Base-by-base conservation (phyloP, 2,113 vertebrate genomes). In the Boleophthalmus pectinirostris region DNA sequence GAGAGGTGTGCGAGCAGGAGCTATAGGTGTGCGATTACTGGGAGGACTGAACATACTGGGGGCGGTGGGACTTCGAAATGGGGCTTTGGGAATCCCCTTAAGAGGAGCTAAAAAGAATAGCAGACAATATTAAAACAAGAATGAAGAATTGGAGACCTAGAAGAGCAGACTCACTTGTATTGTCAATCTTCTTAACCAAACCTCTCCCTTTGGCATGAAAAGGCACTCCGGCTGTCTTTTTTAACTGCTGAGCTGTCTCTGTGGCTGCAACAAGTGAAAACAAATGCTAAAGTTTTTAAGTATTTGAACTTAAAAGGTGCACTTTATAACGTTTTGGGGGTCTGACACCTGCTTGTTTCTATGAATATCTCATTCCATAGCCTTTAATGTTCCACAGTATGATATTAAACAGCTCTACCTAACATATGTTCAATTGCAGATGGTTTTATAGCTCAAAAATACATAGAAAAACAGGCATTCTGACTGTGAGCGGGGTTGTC, bases 131-230 rank as follows among this genome's bases (percentile, higher is more conserved):
- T 60, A 60, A 11, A 25, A 7, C 25, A 33, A 16, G 18, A 33
- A 14, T 1, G 25, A 63, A 14, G 16, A 35, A 25, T 56, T 23
- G 1, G 5, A 24, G 56, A 24, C 5, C 12, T 8, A 61, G 5
- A 61, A 33, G 7, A 61, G 24, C 54, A 2, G n/a, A 91, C 96
- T 93, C 93, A 99, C 98, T 99, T 49, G 97, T 98, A 0, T 97
- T 99, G 90, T 99, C 98, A 77, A 99, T 95, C 92, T 98, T 99
- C 87, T 99, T 98, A 43, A 99, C 97, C 73, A 98, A 82, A n/a
- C 97, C 98, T 73, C 97, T 95, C 85, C 97, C 98, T 94, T 98
- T 99, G 89, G 97, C 95, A 9, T 99, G 98, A 85, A 98, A 99
- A 79, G 98, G 96, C 88, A 98, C 96, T 80, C 98, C 97, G 0